These are phyloP conservation scores for Saturnia pavonia DNA, from an alignment of 2,888 invertebrate genomes.

Conservation along the genomic window DNA sequence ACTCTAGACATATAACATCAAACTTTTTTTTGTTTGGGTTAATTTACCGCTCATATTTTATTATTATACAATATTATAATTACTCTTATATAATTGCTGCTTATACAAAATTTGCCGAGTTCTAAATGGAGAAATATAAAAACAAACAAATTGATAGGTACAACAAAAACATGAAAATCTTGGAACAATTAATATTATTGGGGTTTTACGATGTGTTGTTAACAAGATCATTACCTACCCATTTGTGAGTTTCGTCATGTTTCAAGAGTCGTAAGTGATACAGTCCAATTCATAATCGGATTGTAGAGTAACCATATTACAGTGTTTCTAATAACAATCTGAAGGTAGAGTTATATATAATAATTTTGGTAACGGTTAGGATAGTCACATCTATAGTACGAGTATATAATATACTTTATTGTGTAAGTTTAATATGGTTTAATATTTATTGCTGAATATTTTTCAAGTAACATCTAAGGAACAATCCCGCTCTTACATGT, in stretches of 20 bases:
- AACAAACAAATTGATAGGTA: not conserved
- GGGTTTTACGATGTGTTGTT: not conserved
- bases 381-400: not conserved
- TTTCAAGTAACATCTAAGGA: too few species aligned
- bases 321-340: not conserved
- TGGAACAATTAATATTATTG: slow-evolving; percentile 2
- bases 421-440: too few species aligned
- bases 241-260: slow-evolving; percentile 4
- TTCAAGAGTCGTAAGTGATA: slow-evolving; percentile 7
- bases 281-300: not conserved
- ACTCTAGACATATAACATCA: not conserved
- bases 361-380: too few species aligned
- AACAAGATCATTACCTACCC: not conserved
- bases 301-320: not conserved
- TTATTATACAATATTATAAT: not conserved
- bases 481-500: too few species aligned
- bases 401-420: too few species aligned
- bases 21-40: too few species aligned
- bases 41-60: not conserved
- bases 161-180: not conserved
- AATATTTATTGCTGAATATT: too few species aligned
- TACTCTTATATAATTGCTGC: not conserved
- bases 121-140: slow-evolving; percentile 4
- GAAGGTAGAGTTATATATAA: not conserved
- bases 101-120: not conserved